A percentile compares a stretch with the other conserved stretches of the same genome.
Evolutionary conservation across 1,140 invertebrate genomes (phyloP).

Genomic region (Procambarus virginalis): DNA sequence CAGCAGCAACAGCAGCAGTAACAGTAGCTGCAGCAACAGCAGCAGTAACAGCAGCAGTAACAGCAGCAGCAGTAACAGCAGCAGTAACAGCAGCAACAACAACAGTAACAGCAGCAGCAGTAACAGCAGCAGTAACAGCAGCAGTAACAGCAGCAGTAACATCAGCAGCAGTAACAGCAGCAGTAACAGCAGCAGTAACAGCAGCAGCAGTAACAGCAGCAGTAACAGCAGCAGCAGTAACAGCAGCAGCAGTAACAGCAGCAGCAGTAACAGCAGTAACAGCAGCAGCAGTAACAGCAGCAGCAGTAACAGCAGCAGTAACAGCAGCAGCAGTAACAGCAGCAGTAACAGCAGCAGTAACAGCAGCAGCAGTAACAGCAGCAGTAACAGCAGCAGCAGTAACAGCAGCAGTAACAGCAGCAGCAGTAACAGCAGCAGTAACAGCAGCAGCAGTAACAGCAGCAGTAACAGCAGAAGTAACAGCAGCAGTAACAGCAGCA

Average conservation of each 20-base stretch:
- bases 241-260: background rate
- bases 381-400: too few relatives aligned
- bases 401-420: too few relatives aligned
- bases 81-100: too few relatives aligned
- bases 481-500: too few relatives aligned
- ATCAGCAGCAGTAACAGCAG: background rate
- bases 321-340: background rate
- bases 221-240: background rate
- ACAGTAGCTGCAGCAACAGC: too few relatives aligned
- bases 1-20: too few relatives aligned
- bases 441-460: too few relatives aligned
- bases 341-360: background rate
- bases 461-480: too few relatives aligned
- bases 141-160: background rate
- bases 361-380: background rate
- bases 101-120: too few relatives aligned
- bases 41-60: too few relatives aligned
- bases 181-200: background rate
- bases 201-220: background rate
- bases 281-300: background rate
- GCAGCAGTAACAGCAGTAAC: background rate
- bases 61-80: too few relatives aligned
- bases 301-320: background rate
- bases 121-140: background rate
- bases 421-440: too few relatives aligned